A percentile compares a stretch with the other conserved stretches of the same genome.
These are phyloP conservation scores for Micropterix aruncella DNA, from an alignment of 2,888 invertebrate genomes.

Conservation along the genomic window DNA sequence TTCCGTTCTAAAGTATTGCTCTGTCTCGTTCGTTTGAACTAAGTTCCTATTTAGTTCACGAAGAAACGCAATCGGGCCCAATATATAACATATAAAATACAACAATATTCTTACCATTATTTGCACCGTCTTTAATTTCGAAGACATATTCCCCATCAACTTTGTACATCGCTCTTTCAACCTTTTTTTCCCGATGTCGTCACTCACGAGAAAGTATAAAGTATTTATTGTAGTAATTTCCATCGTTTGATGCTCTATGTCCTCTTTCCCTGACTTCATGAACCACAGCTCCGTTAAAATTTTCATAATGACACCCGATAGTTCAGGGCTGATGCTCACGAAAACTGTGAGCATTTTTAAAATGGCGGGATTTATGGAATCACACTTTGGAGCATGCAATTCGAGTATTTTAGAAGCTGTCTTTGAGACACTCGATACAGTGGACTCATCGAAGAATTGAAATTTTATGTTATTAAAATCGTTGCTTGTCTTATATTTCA, in stretches of 20 bases:
- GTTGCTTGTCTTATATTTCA: constrained; percentile 9
- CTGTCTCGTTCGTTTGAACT: too few species aligned
- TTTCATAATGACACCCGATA: neutral
- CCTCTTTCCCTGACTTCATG: neutral
- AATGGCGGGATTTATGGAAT: neutral
- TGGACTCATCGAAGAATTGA: constrained; percentile 11
- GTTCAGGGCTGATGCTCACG: neutral
- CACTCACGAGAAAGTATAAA: constrained; percentile 15
- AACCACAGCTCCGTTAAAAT: neutral
- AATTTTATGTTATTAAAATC: constrained; percentile 10
- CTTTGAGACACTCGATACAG: neutral
- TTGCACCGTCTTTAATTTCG: neutral
- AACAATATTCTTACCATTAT: neutral
- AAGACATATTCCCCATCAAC: constrained; percentile 13
- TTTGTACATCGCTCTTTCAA: constrained; percentile 18
- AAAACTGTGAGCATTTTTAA: neutral
- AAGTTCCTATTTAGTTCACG: too few species aligned
- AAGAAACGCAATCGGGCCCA: too few species aligned
- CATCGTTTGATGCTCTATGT: neutral
- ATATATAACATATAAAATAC: too few species aligned
- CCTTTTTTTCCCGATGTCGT: constrained; percentile 15
- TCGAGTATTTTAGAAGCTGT: neutral
- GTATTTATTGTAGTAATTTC: constrained; percentile 21
- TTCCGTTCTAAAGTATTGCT: too few species aligned
- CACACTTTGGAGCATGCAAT: neutral